Evolutionary conservation across 1,140 invertebrate genomes (phyloP), one percentile per base, ranked within the genome.

Genomic region (Drusus annulatus): DNA sequence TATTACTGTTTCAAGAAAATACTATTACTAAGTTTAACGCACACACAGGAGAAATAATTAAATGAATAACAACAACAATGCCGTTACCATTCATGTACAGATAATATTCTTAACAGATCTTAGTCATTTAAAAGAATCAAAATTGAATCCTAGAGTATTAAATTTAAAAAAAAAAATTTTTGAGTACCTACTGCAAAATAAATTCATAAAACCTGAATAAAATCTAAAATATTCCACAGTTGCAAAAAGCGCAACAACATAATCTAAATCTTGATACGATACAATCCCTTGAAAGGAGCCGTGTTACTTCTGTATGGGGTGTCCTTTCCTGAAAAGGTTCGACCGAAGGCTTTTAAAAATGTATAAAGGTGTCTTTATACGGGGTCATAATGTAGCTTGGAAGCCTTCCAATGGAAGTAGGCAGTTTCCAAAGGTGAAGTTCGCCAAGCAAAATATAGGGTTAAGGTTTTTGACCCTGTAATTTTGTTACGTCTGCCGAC

Each of bases 281-380:
- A 8, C 21, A 71, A 5, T 15, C 8, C 10, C 13, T 21, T 52
- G 16, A 52, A 25, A 51, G 7, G 19, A 15, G 15, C 68, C 17
- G 3, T 71, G 51, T 71, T 71, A 51, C 17, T 51, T 71, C n/a
- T 45, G 68, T 71, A 25, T 25, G 25, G 36, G 25, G 36, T 45
- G 15, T 19, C 54, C 52, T 51, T 36, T 71, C 36, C 36, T 45
- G 36, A 45, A 13, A 45, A 45, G 36, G 36, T 45, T 45, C 68
- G 17, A 51, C 68, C 25, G 17, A 52, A 71, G 71, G 25, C 76
- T 73, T 80, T 83, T 83, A 83, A 83, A 83, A 83, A 83, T 83
- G 79, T 76, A 83, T 74, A 78, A 83, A 83, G 79, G 82, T 79
- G 76, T 65, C 71, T 58, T 52, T 54, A 63, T 16, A 58, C 19